Evolutionary conservation across 2,888 invertebrate species (phyloP).

Genomic region (Pelosia muscerda): DNA sequence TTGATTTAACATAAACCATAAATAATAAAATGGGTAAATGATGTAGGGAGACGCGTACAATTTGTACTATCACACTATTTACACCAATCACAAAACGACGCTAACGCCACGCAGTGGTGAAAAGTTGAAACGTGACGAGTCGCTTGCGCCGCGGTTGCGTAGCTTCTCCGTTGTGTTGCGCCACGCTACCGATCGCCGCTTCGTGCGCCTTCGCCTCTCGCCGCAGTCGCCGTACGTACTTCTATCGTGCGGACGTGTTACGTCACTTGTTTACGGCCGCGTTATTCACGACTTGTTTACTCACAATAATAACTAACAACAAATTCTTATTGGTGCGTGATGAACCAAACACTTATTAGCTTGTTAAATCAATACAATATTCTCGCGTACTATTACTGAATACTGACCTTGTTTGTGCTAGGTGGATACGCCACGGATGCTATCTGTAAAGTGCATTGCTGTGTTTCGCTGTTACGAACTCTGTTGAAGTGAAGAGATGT

Average conservation of each 20-base stretch:
- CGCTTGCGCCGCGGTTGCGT: slow-evolving; percentile 56
- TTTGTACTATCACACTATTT: slow-evolving; percentile 48
- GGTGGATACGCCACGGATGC: slow-evolving; percentile 80
- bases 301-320: slow-evolving; percentile 69
- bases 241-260: slow-evolving; percentile 63
- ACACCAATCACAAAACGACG: slow-evolving; percentile 27
- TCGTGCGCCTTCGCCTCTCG: slow-evolving; percentile 23
- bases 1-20: neutral
- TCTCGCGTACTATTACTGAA: slow-evolving; percentile 58
- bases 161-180: slow-evolving; percentile 60
- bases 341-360: slow-evolving; percentile 69
- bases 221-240: slow-evolving; percentile 66
- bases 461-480: slow-evolving; percentile 76
- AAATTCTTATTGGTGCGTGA: slow-evolving; percentile 77
- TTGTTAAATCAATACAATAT: slow-evolving; percentile 55
- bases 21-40: slow-evolving; percentile 29
- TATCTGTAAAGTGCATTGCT: slow-evolving; percentile 78
- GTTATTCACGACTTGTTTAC: slow-evolving; percentile 80
- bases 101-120: slow-evolving; percentile 69
- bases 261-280: slow-evolving; percentile 64
- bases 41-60: slow-evolving; percentile 33
- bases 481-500: slow-evolving; percentile 80
- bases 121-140: slow-evolving; percentile 55
- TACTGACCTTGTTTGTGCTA: slow-evolving; percentile 76
- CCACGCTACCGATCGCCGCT: slow-evolving; percentile 53